Evolutionary conservation across 2,888 invertebrate species (phyloP).

Genomic region (Andrena trimmerana): DNA sequence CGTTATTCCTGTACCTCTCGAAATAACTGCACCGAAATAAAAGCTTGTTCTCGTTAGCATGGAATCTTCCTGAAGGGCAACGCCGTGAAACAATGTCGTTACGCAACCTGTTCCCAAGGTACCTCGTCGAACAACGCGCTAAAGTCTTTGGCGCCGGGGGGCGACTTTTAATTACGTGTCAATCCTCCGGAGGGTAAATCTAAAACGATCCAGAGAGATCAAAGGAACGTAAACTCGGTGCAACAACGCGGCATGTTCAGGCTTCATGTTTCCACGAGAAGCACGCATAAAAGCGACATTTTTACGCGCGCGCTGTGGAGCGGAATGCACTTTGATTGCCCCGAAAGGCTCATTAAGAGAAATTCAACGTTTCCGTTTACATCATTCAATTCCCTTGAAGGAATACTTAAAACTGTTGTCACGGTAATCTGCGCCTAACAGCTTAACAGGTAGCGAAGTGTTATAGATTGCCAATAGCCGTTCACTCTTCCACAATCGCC

Average conservation of each 20-base stretch:
- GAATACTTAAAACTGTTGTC: no score
- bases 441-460: not conserved
- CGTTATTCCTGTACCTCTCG: conserved; percentile 60
- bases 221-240: not conserved
- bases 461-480: not conserved
- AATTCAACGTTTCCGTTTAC: no score
- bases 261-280: not conserved
- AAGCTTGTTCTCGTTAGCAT: conserved; percentile 65
- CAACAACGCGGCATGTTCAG: not conserved
- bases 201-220: not conserved
- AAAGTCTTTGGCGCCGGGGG: not conserved
- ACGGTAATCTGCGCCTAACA: not conserved
- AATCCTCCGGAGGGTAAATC: not conserved
- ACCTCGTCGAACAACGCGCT: not conserved
- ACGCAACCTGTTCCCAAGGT: conserved; percentile 47
- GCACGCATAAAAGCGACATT: not conserved
- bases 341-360: no score
- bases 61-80: conserved; percentile 42
- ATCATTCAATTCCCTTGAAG: no score
- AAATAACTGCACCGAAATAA: conserved; percentile 69
- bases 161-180: conserved; percentile 24
- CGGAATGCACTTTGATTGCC: no score
- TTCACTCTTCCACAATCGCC: not conserved
- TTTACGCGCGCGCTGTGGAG: not conserved
- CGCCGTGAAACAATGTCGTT: conserved; percentile 50